Conservation (phyloP, 2,797 vertebrate genomes). For the Poeciliopsis turneri region DNA sequence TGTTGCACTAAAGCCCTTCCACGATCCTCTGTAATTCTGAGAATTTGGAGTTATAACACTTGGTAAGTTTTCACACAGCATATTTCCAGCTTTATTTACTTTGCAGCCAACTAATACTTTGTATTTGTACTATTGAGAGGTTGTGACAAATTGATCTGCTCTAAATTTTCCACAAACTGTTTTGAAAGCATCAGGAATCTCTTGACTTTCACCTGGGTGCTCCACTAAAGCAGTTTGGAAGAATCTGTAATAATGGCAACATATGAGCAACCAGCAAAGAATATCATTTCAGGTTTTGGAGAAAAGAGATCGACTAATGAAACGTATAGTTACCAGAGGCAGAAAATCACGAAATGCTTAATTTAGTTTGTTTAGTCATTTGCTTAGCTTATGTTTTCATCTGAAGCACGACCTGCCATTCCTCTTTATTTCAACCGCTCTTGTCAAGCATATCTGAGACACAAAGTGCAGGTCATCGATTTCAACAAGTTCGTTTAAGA, state of each 20-base stretch:
- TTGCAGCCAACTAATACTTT: neutral
- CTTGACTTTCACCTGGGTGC: neutral
- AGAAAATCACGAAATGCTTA: neutral
- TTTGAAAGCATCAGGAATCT: neutral
- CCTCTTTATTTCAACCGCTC: neutral
- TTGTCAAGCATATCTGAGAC: neutral
- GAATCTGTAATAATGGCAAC: neutral
- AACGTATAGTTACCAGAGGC: neutral
- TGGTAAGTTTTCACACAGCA: neutral
- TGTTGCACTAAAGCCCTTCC: neutral
- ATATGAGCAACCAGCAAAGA: neutral
- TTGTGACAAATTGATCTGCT: neutral
- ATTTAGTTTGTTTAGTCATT: neutral
- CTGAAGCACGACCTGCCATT: neutral
- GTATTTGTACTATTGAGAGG: neutral
- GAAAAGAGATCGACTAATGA: neutral
- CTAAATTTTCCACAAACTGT: neutral
- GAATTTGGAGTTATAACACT: neutral
- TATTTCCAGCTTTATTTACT: neutral
- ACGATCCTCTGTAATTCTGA: neutral
- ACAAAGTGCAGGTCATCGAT: slow-evolving; percentile 16
- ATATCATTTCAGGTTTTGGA: neutral
- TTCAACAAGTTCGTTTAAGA: slow-evolving; percentile 11
- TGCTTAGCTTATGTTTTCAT: neutral
- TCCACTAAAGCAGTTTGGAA: neutral